Evolutionary conservation across 2,888 invertebrate genomes (phyloP).

Genomic region (Lycophotia porphyrea): DNA sequence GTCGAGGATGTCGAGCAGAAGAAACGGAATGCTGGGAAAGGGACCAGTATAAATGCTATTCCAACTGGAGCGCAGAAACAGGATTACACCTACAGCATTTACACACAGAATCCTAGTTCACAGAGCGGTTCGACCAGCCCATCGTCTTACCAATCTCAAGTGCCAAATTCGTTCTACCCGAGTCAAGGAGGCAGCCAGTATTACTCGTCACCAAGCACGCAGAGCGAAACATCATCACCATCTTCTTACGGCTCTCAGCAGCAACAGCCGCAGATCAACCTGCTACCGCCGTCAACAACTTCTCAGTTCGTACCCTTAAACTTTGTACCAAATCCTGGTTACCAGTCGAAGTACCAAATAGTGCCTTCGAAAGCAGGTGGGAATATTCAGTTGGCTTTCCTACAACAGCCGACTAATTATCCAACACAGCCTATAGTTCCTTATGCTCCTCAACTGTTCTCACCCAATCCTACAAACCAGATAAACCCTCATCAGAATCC

Average conservation of each 20-base stretch:
- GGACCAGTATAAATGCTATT: conserved; percentile 82
- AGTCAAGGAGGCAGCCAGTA: conserved; percentile 81
- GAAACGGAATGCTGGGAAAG: conserved; percentile 84
- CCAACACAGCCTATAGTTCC: conserved; percentile 74
- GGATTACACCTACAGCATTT: conserved; percentile 86
- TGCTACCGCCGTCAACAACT: conserved; percentile 75
- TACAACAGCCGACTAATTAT: conserved; percentile 79
- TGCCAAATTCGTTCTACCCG: conserved; percentile 84
- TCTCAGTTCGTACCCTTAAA: conserved; percentile 84
- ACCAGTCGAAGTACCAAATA: conserved; percentile 86
- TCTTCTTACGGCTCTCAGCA: conserved; percentile 65
- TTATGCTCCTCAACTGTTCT: conserved; percentile 78
- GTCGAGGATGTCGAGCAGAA: conserved; percentile 85
- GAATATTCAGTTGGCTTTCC: conserved; percentile 81
- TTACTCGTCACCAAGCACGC: conserved; percentile 75
- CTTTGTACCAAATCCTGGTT: conserved; percentile 84
- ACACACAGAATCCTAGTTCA: conserved; percentile 77
- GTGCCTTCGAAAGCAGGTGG: conserved; percentile 81
- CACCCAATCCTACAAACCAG: conserved; percentile 71
- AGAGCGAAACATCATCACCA: conserved; percentile 69
- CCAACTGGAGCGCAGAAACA: conserved; percentile 86
- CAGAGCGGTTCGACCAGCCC: conserved; percentile 71
- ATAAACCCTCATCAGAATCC: conserved; percentile 72
- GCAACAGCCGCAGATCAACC: conserved; percentile 76
- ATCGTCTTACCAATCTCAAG: conserved; percentile 80